These are phyloP conservation scores for Listronotus oregonensis DNA, from an alignment of 1,140 invertebrate genomes.

Conservation along the genomic window DNA sequence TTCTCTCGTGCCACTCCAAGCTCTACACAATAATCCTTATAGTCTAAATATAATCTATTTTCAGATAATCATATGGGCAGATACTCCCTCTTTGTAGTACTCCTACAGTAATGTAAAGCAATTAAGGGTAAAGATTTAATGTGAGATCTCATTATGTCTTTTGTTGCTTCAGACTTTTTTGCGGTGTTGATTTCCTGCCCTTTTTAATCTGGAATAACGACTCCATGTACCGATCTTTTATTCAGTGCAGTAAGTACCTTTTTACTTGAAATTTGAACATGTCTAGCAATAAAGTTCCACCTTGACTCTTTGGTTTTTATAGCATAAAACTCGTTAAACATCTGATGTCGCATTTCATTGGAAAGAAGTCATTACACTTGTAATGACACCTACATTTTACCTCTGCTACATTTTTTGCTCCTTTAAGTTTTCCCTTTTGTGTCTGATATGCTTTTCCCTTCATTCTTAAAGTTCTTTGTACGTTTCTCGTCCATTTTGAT, in stretches of 20 bases:
- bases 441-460: background rate
- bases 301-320: too few relatives aligned
- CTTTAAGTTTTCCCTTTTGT: constrained; percentile 4
- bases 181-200: background rate
- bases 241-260: background rate
- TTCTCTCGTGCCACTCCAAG: background rate
- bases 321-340: too few relatives aligned
- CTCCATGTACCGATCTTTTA: background rate
- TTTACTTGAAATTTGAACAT: background rate
- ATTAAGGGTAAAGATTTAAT: background rate
- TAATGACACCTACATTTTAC: constrained; percentile 10
- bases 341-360: constrained; percentile 1
- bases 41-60: background rate
- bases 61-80: background rate
- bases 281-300: too few relatives aligned
- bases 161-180: background rate
- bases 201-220: background rate
- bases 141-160: background rate
- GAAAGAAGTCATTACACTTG: constrained; percentile 14
- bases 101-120: background rate
- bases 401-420: too few relatives aligned
- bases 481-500: constrained; percentile 10
- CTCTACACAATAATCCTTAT: background rate
- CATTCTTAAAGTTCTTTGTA: constrained; percentile 4
- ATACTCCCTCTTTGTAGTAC: background rate